Evolutionary conservation across 2,888 invertebrate species (phyloP), one percentile per base, ranked within the genome.

Genomic region (Lacanobia oleracea): DNA sequence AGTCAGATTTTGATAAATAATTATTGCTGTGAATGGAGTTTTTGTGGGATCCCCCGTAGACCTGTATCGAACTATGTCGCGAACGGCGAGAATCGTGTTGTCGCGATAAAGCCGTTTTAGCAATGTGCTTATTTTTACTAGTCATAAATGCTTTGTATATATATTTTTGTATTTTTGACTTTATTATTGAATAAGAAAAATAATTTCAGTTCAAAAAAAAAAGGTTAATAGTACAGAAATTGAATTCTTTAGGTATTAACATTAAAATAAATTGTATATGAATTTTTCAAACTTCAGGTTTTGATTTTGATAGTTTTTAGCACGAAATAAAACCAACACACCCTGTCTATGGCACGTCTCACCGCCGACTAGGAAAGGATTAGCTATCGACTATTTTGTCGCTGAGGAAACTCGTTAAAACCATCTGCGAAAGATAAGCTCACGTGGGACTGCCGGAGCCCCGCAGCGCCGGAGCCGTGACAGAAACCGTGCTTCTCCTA

Each of bases 81-180:
- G 88, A 88, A 86, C 83, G 87, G 85, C 84, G 82, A 85, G 88
- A 86, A 83, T 85, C 82, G 86, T 87, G 87, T 85, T 87, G 87
- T 85, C 80, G 87, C 85, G 85, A 87, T 86, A 86, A 84, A 89
- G 89, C 89, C 90, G 88, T 90, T 89, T 89, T 90, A 91, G 87
- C 90, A 91, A 90, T 94, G 91, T 93, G 92, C 92, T 92, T 92
- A 91, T 92, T 92, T 91, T 93, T 95, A 94, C 95, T 95, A 95
- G 94, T 94, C 94, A 94, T 95, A 93, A 94, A 94, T 91, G 89
- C 89, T 95, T 95, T 95, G 93, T 95, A 92, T 92, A 93, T 93
- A 94, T 90, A 87, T 92, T 91, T 91, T 92, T 92, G 90, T 92
- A 91, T 93, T 93, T 92, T 93, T 92, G 90, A 91, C 87, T 92